Evolutionary conservation across 2,113 vertebrate species (phyloP).

Genomic region (Laticauda colubrina): DNA sequence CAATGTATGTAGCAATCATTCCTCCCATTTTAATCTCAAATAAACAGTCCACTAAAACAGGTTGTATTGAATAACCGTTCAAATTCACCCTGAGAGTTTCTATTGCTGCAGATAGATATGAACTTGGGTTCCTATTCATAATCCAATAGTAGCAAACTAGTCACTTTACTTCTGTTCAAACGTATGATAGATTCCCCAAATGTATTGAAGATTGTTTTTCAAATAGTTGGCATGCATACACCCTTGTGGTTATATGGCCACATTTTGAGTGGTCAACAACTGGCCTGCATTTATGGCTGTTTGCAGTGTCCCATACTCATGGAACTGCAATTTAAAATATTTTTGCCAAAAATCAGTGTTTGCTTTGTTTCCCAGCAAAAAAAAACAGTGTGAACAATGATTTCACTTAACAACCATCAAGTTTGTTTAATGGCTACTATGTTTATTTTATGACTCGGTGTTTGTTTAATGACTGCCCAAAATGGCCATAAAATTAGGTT

Average conservation of each 20-base stretch:
- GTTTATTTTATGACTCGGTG: neutral
- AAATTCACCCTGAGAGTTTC: neutral
- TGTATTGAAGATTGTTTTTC: neutral
- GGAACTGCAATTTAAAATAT: neutral
- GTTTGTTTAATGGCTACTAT: neutral
- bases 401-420: neutral
- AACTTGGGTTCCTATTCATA: neutral
- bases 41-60: neutral
- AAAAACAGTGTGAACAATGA: neutral
- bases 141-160: neutral
- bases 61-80: neutral
- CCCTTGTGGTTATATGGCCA: neutral
- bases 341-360: neutral
- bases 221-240: neutral
- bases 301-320: neutral
- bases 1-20: neutral
- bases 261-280: neutral
- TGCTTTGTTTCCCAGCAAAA: neutral
- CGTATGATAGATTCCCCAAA: neutral
- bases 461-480: neutral
- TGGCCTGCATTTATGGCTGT: neutral
- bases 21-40: neutral
- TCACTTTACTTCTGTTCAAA: neutral
- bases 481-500: neutral
- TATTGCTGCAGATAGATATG: neutral